Evolutionary conservation across 2,113 vertebrate genomes (phyloP), one percentile per base, ranked within the genome.

Genomic region (Campylomormyrus numenius): DNA sequence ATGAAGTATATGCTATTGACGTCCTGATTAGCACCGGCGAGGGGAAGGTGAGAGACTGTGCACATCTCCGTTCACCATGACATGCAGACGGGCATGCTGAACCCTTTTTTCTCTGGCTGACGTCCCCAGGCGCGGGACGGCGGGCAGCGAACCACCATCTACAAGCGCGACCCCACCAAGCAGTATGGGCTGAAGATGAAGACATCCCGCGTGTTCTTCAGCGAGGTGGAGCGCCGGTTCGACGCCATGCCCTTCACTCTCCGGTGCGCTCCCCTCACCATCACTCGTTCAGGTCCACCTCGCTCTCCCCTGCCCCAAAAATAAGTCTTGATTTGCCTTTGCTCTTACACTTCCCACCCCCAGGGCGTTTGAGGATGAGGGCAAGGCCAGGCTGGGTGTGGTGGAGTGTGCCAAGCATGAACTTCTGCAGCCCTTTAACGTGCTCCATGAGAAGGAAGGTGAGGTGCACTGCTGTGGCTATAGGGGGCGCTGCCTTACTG

Each of bases 121-220:
- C 53, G 17, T 21, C 85, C 86, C 8, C 91, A 99, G 98, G 97
- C 98, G 0, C 98, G 96, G 94, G 98, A 99, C 45, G 97, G 97
- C 2, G 98, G 97, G 10, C 98, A 98, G 94, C 97, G 98, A 95
- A 99, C 98, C 90, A 99, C 98, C 0, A 98, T 99, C 92, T 99
- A 98, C 94, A 99, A 99, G 93, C 95, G 98, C 94, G 98, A 99
- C 94, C 98, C 98, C 74, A 97, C 96, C 94, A 99, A 99, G 93
- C 97, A 99, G 91, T 99, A 99, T 5, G 98, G 98, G 88, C 91
- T 99, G 92, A 99, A 99, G 95, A 99, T 99, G 98, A 99, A 99
- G 96, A 97, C 98, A 31, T 99, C 98, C 66, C 97, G 98, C 92
- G 96, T 96, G 86, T 99, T 99, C 95, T 98, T 99, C 95, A 99